Conservation (phyloP, 2,888 invertebrate species). For the Capitulum mitella region DNA sequence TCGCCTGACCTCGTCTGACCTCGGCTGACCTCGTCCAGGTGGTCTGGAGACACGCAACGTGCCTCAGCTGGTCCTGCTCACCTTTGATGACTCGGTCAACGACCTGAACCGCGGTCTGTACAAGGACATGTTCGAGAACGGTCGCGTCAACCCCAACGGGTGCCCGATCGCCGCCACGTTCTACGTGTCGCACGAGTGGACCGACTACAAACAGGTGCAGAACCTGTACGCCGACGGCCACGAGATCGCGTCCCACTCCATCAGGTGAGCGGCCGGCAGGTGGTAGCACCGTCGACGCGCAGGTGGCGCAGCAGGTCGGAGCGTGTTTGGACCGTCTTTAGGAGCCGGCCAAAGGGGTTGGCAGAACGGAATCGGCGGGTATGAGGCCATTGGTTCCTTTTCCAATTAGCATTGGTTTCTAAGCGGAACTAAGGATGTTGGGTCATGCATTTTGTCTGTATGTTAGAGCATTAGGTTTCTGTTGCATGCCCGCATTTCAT, state of each 20-base stretch:
- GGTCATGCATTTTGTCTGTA: no score
- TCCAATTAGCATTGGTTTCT: no score
- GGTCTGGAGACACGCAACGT: conserved; percentile 87
- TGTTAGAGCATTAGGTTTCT: no score
- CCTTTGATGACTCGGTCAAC: conserved; percentile 91
- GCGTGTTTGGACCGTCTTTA: no score
- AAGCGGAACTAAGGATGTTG: no score
- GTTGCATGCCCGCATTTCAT: no score
- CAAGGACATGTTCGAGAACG: conserved; percentile 79
- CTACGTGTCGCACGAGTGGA: conserved; percentile 68
- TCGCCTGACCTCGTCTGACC: background rate
- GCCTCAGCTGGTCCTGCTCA: conserved; percentile 84
- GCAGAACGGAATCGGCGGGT: no score
- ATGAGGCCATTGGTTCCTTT: no score
- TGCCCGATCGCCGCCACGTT: conserved; percentile 48
- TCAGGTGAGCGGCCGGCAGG: conserved; percentile 44
- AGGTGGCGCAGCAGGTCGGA: no score
- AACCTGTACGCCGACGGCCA: conserved; percentile 90
- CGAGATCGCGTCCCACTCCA: conserved; percentile 95
- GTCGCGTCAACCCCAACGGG: conserved; percentile 69
- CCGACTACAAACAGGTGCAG: conserved; percentile 95
- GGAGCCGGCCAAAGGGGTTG: no score
- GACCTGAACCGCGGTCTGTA: conserved; percentile 90
- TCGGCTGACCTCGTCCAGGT: conserved; percentile 52
- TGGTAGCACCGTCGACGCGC: no score